A percentile compares a stretch with the other conserved stretches of the same genome.
These are phyloP conservation scores for Etheostoma cragini DNA, from an alignment of 2,113 vertebrate species.

Conservation along the genomic window DNA sequence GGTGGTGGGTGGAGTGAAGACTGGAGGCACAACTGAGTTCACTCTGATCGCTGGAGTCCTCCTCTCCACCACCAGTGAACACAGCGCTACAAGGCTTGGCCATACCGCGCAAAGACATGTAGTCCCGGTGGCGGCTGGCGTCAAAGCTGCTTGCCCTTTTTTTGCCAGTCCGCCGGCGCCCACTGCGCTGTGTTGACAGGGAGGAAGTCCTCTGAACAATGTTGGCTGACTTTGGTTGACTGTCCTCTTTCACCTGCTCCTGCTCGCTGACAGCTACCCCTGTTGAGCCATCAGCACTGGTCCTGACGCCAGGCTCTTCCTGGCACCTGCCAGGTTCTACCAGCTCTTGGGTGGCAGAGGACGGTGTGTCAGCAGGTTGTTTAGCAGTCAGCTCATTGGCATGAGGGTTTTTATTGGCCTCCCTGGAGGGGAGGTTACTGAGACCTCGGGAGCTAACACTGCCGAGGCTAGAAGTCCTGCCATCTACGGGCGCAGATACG, in stretches of 20 bases:
- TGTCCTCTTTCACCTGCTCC: conserved; percentile 83
- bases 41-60: conserved; percentile 97
- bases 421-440: conserved; percentile 89
- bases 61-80: conserved; percentile 87
- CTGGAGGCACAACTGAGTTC: conserved; percentile 96
- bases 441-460: conserved; percentile 77
- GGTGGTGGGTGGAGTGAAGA: conserved; percentile 91
- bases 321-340: conserved; percentile 50
- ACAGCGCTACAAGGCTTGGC: conserved; percentile 93
- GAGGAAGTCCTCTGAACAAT: conserved; percentile 87
- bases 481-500: conserved; percentile 74
- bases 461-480: conserved; percentile 86
- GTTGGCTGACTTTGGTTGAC: conserved; percentile 85
- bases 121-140: conserved; percentile 94
- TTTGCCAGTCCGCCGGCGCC: conserved; percentile 90
- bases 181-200: conserved; percentile 68
- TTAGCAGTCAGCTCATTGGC: conserved; percentile 92
- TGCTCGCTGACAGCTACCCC: conserved; percentile 63
- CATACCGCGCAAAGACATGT: conserved; percentile 87
- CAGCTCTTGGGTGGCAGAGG: conserved; percentile 49
- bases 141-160: conserved; percentile 98
- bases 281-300: conserved; percentile 68
- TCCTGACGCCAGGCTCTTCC: conserved; percentile 67
- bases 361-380: conserved; percentile 53
- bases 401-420: conserved; percentile 97